Conservation (phyloP, 2,888 invertebrate species). For the Leptinotarsa peninsularis region DNA sequence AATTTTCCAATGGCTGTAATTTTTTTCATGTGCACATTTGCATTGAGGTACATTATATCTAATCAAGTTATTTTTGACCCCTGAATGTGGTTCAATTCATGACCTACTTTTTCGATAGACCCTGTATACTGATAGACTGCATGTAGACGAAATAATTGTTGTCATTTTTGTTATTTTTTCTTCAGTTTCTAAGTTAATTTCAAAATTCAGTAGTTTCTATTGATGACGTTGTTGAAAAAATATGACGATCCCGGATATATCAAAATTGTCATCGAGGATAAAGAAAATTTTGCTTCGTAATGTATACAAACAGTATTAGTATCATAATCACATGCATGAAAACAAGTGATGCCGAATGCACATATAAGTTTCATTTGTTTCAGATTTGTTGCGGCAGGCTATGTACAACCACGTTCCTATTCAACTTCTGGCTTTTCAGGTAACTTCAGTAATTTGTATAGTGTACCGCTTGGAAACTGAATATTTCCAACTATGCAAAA, state of each 20-base stretch:
- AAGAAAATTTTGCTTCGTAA: neutral
- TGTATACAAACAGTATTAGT: neutral
- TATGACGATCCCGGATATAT: neutral
- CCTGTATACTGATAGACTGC: too few species aligned
- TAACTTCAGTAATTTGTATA: slow-evolving; percentile 44
- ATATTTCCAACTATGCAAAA: neutral
- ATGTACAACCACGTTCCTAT: slow-evolving; percentile 48
- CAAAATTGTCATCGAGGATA: neutral
- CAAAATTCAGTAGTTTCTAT: too few species aligned
- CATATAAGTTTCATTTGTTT: slow-evolving; percentile 46
- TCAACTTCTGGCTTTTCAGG: slow-evolving; percentile 58
- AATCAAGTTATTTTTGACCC: too few species aligned
- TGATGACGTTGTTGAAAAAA: too few species aligned
- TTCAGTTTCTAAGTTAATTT: too few species aligned
- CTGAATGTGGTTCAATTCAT: too few species aligned
- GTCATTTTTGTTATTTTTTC: too few species aligned
- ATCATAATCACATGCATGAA: neutral
- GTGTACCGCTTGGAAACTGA: neutral
- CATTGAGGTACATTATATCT: too few species aligned
- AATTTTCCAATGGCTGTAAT: too few species aligned
- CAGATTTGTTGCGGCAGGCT: slow-evolving; percentile 53
- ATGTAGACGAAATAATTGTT: too few species aligned
- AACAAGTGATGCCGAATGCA: slow-evolving; percentile 12
- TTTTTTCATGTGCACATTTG: too few species aligned
- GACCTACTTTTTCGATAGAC: too few species aligned